Base-by-base conservation (phyloP, 2,797 vertebrate species). In the Anolis apletophallus region DNA sequence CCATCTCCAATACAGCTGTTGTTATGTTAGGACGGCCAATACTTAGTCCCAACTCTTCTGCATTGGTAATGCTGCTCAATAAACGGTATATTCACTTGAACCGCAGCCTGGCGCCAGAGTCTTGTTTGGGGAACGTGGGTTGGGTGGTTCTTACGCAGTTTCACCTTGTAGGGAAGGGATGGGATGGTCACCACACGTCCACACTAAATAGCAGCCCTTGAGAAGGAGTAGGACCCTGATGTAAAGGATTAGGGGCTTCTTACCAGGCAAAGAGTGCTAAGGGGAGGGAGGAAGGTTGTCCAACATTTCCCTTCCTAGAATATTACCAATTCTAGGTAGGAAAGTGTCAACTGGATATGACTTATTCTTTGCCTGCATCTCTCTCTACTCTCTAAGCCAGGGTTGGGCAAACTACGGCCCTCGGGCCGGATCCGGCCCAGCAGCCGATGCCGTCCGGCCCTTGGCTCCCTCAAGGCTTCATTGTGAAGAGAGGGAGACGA, bases 51-150 rank as follows among this genome's bases (percentile, higher is more conserved):
- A 96, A 96, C 96, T 97, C 95, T 96, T 94, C 96, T 94, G 95
- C 95, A 92, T 95, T 95, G 93, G 94, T 81, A 67, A 95, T 96
- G 96, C 96, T 95, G 97, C 97, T 97, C 94, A 98, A 98, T 98
- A 98, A 99, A 98, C 77, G 93, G 94, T 96, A 95, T 93, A 96
- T 95, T 84, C 94, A 93, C 90, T 90, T 86, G 84, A 90, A 89
- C 85, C 0, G 89, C 90, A 87, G 1, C 0, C 0, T 0, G 86
- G 17, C 74, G 73, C 34, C 0, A 7, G 1, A 3, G 71, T 55
- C 8, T 36, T 34, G 10, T 71, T n/a, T 23, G 36, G 36, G 69
- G 14, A 26, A 23, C 21, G 57, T n/a, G 0, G 32, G 0, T 8
- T 14, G 17, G 32, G 5, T 10, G 1, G 61, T 29, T 29, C 14